Conservation (phyloP, 2,888 invertebrate species). For the Cryptosula pallasiana region DNA sequence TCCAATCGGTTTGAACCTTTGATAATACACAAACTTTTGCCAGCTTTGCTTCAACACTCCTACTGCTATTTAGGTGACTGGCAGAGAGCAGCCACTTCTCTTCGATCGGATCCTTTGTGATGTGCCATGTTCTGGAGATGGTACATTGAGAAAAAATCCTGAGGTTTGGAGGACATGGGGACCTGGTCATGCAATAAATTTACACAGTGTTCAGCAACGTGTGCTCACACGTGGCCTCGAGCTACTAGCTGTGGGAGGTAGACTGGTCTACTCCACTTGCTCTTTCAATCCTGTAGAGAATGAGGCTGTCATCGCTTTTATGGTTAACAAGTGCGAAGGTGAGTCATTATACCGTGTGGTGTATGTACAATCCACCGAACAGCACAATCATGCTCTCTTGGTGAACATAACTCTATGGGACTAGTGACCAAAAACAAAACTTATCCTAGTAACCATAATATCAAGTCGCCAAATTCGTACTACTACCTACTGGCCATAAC, state of each 20-base stretch:
- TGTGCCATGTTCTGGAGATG: constrained; percentile 68
- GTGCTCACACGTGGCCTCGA: constrained; percentile 85
- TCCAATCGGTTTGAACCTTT: too few species aligned
- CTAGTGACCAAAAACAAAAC: too few species aligned
- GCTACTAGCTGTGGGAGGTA: constrained; percentile 76
- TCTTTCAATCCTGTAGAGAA: constrained; percentile 96
- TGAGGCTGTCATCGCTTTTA: constrained; percentile 82
- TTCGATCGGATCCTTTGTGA: constrained; percentile 48
- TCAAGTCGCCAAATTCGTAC: too few species aligned
- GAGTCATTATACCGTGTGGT: too few species aligned
- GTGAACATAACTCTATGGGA: too few species aligned
- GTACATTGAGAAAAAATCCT: constrained; percentile 91
- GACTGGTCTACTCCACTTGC: constrained; percentile 94
- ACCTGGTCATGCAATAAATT: constrained; percentile 77
- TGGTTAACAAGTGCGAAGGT: constrained; percentile 70
- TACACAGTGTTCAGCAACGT: constrained; percentile 61
- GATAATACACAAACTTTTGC: too few species aligned
- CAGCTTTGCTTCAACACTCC: too few species aligned
- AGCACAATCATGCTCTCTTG: too few species aligned
- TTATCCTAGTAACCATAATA: too few species aligned
- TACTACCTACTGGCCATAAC: too few species aligned
- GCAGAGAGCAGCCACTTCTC: constrained; percentile 28
- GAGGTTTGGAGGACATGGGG: constrained; percentile 98
- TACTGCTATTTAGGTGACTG: neutral
- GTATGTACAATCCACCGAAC: too few species aligned